phyloP scores from a whole-genome alignment of 2,113 vertebrate genomes.

The Siphamia tubifer region DNA sequence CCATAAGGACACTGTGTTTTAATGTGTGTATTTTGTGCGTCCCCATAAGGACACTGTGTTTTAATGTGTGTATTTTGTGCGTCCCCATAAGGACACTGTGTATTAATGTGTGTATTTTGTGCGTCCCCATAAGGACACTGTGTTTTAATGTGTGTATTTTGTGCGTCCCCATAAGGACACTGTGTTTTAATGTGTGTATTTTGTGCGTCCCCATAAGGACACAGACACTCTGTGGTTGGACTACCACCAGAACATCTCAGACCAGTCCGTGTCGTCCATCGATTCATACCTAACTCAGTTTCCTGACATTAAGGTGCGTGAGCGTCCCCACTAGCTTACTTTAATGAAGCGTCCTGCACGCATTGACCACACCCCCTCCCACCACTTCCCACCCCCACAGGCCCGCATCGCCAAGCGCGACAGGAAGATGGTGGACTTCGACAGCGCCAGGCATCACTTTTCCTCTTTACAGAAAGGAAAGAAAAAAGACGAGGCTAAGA shows the following conservation, averaged over 20 bases:
- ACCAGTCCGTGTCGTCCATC: slow-evolving; percentile 87
- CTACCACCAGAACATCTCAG: slow-evolving; percentile 91
- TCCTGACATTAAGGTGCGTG: slow-evolving; percentile 91
- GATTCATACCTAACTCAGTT: slow-evolving; percentile 94
- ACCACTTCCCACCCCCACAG: too few relatives aligned
- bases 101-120: too few relatives aligned
- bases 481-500: slow-evolving; percentile 98
- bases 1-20: too few relatives aligned
- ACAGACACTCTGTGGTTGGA: slow-evolving; percentile 93
- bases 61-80: too few relatives aligned
- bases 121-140: too few relatives aligned
- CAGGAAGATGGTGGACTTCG: slow-evolving; percentile 96
- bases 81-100: too few relatives aligned
- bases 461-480: slow-evolving; percentile 94
- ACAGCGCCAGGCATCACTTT: slow-evolving; percentile 96
- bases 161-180: too few relatives aligned
- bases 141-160: too few relatives aligned
- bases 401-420: slow-evolving; percentile 95
- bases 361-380: too few relatives aligned
- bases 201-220: slow-evolving; percentile 88
- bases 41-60: too few relatives aligned
- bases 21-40: too few relatives aligned
- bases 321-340: not conserved
- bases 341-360: not conserved
- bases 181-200: slow-evolving; percentile 10